phyloP scores from a whole-genome alignment of 2,888 invertebrate species.

The Chouioia cunea region DNA sequence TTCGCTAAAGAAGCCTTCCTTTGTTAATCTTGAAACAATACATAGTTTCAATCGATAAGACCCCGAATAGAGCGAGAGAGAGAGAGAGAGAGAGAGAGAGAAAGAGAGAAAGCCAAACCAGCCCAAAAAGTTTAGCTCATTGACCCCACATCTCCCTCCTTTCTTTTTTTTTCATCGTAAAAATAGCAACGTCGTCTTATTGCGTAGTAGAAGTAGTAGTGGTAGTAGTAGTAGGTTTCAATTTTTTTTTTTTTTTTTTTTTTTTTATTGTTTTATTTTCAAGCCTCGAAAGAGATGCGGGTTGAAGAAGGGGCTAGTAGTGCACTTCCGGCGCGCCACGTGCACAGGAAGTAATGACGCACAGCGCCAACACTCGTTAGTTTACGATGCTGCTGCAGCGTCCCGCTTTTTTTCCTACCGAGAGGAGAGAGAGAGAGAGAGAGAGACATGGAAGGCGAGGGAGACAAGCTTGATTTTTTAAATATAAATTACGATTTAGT shows the following conservation, averaged over 20 bases:
- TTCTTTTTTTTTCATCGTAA: constrained; percentile 7
- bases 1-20: no score
- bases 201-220: no score
- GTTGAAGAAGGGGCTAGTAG: constrained; percentile 7
- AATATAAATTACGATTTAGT: no score
- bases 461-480: not conserved
- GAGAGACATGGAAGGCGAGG: constrained; percentile 5
- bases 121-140: not conserved
- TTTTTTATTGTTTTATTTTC: not conserved
- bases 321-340: constrained; percentile 56
- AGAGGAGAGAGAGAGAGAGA: constrained; percentile 5
- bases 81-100: not conserved
- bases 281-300: no score
- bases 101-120: not conserved
- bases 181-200: constrained; percentile 16
- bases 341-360: not conserved
- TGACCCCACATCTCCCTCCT: not conserved
- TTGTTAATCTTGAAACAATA: no score
- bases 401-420: no score
- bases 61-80: no score
- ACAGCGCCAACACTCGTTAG: not conserved
- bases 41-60: no score
- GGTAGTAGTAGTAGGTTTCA: not conserved
- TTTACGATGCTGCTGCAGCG: constrained; percentile 2
- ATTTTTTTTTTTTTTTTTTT: not conserved